These are phyloP conservation scores for Vulpes lagopus DNA, from an alignment of 2,113 vertebrate genomes.

Conservation along the genomic window DNA sequence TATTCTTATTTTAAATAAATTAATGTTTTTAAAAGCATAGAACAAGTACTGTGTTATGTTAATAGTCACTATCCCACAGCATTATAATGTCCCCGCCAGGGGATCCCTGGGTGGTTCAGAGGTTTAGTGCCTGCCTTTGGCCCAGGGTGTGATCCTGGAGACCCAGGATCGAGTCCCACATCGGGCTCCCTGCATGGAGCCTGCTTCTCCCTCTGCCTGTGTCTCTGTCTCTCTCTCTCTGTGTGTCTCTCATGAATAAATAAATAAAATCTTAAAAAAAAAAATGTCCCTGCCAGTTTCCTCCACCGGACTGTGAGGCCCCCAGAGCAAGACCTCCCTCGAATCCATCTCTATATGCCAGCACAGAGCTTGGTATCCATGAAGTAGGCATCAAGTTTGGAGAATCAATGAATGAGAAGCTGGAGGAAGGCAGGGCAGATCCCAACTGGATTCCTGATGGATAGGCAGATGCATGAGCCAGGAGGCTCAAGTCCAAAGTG, in stretches of 20 bases:
- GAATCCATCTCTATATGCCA: neutral
- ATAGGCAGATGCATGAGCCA: neutral
- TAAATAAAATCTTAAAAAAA: too few species aligned
- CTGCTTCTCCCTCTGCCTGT: too few species aligned
- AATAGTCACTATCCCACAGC: neutral
- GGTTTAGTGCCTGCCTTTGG: too few species aligned
- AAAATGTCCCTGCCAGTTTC: neutral
- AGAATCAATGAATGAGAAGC: neutral
- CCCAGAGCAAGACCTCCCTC: neutral
- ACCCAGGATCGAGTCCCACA: too few species aligned
- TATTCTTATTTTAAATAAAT: slow-evolving; percentile 4
- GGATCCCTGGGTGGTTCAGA: too few species aligned
- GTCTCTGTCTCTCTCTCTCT: too few species aligned
- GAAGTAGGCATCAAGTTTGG: neutral
- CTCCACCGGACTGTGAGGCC: neutral
- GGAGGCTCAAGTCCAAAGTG: neutral
- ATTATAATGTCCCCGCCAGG: neutral
- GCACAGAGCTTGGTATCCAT: neutral
- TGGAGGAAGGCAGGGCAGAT: neutral
- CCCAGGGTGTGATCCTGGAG: too few species aligned
- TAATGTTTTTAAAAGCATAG: neutral
- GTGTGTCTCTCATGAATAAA: too few species aligned
- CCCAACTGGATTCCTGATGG: neutral
- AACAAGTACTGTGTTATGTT: neutral
- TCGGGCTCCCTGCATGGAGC: too few species aligned